Evolutionary conservation across 2,888 invertebrate genomes (phyloP).

Genomic region (Oscheius onirici): DNA sequence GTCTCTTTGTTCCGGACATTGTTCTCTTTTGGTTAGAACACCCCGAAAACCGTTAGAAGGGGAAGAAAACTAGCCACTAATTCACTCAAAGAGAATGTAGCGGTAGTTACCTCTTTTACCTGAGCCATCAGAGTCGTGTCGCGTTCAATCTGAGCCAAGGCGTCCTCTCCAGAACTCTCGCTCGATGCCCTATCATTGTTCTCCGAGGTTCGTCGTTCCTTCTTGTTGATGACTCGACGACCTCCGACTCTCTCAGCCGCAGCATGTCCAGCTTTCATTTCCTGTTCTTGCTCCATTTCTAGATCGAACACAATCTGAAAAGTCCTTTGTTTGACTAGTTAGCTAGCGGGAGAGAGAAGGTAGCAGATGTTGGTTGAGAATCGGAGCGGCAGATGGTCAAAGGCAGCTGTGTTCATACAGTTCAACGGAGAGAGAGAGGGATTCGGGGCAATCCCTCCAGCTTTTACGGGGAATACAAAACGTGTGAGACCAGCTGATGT

Average conservation of each 20-base stretch:
- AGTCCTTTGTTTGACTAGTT: not conserved
- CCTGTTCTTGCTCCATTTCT: constrained; percentile 26
- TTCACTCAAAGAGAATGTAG: not conserved
- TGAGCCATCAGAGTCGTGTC: constrained; percentile 49
- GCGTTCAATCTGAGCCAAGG: constrained; percentile 43
- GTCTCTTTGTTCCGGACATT: not conserved
- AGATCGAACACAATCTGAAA: constrained; percentile 12
- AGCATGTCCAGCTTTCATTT: constrained; percentile 53
- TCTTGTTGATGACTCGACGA: constrained; percentile 48
- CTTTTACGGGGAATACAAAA: not conserved
- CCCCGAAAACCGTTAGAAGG: not conserved
- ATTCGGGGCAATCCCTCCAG: not conserved
- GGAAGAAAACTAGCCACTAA: not conserved
- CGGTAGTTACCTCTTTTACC: constrained; percentile 5
- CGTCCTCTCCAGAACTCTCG: constrained; percentile 49
- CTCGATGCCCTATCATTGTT: constrained; percentile 41
- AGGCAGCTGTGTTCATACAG: not conserved
- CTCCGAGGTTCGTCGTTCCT: constrained; percentile 44
- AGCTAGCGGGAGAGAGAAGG: not conserved
- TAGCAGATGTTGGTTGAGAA: not conserved
- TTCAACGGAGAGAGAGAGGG: not conserved
- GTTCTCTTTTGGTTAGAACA: not conserved
- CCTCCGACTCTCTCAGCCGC: constrained; percentile 53
- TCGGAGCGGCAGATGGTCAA: constrained; percentile 3
- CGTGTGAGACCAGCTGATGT: constrained; percentile 24